These are phyloP conservation scores for Pandemis heparana DNA, from an alignment of 2,888 invertebrate genomes.

Conservation along the genomic window DNA sequence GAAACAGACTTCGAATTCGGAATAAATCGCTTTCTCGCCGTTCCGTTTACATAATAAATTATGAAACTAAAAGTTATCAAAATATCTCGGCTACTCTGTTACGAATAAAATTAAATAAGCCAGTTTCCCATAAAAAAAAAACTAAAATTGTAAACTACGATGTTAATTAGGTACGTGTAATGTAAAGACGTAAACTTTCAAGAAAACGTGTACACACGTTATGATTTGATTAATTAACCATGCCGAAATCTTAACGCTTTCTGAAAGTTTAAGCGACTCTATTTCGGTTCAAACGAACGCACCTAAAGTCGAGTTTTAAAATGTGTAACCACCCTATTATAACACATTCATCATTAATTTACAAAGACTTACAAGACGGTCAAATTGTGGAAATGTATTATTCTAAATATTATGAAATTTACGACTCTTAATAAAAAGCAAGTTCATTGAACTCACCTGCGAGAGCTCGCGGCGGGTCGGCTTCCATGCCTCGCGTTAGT, in stretches of 20 bases:
- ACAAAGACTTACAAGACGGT: too few species aligned
- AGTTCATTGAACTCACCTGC: slow-evolving; percentile 65
- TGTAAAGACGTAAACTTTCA: background rate
- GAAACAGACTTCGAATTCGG: slow-evolving; percentile 8
- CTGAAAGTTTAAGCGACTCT: background rate
- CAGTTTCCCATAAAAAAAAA: background rate
- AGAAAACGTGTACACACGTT: background rate
- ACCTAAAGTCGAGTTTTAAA: background rate
- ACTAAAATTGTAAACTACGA: background rate
- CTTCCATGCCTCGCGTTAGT: slow-evolving; percentile 60
- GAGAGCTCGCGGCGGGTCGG: slow-evolving; percentile 57
- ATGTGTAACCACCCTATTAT: too few species aligned
- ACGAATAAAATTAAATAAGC: too few species aligned
- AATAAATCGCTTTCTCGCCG: background rate
- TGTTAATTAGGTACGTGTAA: background rate
- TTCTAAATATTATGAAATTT: background rate
- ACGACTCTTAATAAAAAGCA: slow-evolving; percentile 4
- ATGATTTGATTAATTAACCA: background rate
- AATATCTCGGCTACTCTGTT: background rate
- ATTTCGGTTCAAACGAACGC: background rate
- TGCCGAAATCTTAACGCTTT: background rate
- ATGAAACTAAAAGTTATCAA: slow-evolving; percentile 25
- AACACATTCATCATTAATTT: too few species aligned
- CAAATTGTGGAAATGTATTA: background rate
- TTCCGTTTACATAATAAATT: slow-evolving; percentile 28